Conservation (phyloP, 2,888 invertebrate genomes). For the Ormyrus nitidulus region DNA sequence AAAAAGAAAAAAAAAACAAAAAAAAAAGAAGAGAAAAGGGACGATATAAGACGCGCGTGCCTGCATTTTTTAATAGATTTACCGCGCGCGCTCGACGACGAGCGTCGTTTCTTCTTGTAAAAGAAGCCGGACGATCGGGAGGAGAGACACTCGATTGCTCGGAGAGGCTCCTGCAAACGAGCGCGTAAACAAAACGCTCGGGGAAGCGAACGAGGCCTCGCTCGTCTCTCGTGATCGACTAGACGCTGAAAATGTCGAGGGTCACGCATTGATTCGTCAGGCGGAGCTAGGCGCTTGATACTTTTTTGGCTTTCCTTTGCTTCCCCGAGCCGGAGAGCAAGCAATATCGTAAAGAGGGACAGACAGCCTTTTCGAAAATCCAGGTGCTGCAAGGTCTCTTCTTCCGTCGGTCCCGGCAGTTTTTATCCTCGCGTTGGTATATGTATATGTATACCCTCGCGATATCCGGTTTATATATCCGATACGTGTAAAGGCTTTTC, state of each 20-base stretch:
- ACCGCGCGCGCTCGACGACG: constrained; percentile 23
- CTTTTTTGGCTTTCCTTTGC: too few species aligned
- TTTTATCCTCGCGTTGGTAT: constrained; percentile 3
- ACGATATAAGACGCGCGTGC: constrained; percentile 7
- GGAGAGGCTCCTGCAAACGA: too few species aligned
- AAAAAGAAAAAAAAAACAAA: neutral
- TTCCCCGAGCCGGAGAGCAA: neutral
- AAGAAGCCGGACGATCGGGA: neutral
- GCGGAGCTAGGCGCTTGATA: too few species aligned
- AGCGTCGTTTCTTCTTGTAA: neutral
- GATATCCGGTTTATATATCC: constrained; percentile 20
- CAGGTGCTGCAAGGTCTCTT: constrained; percentile 16
- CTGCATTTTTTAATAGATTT: constrained; percentile 37
- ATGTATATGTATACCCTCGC: neutral
- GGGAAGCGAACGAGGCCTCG: too few species aligned
- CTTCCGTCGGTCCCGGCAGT: constrained; percentile 23
- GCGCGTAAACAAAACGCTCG: too few species aligned
- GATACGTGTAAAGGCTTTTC: constrained; percentile 3
- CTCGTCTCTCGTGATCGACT: too few species aligned
- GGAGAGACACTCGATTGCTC: too few species aligned
- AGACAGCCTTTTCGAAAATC: neutral
- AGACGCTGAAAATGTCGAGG: too few species aligned
- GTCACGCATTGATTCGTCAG: too few species aligned
- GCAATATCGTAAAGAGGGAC: constrained; percentile 5
- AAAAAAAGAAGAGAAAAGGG: constrained; percentile 3